A percentile compares a stretch with the other conserved stretches of the same genome.
These are phyloP conservation scores for Microctonus brassicae DNA, from an alignment of 2,888 invertebrate species.

Conservation along the genomic window DNA sequence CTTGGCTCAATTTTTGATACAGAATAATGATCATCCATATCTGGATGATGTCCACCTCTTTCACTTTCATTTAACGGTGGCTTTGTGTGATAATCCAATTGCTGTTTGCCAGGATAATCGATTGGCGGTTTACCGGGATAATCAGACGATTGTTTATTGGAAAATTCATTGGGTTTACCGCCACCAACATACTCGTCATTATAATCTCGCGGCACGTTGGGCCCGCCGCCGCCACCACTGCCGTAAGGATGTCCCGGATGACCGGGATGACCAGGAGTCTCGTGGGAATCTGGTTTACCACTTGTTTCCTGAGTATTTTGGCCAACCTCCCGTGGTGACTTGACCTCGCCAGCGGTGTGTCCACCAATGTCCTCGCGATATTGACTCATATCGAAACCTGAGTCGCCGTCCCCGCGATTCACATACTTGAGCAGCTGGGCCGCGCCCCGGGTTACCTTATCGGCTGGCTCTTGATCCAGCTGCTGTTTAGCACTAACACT, in stretches of 20 bases:
- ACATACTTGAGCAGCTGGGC: slow-evolving; percentile 79
- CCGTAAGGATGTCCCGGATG: slow-evolving; percentile 71
- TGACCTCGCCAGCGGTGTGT: slow-evolving; percentile 71
- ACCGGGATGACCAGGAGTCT: slow-evolving; percentile 54
- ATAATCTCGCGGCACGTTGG: slow-evolving; percentile 73
- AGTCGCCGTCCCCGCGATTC: slow-evolving; percentile 80
- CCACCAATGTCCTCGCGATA: slow-evolving; percentile 80
- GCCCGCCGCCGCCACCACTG: slow-evolving; percentile 65
- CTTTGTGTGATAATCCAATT: slow-evolving; percentile 59
- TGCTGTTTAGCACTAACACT: slow-evolving; percentile 64
- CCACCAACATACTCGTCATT: slow-evolving; percentile 71
- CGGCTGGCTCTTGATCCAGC: slow-evolving; percentile 61
- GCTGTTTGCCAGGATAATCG: slow-evolving; percentile 55
- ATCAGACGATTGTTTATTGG: slow-evolving; percentile 55
- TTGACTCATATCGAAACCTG: slow-evolving; percentile 77
- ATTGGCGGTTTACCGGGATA: slow-evolving; percentile 66
- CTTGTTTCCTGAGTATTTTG: slow-evolving; percentile 59
- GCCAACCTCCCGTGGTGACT: slow-evolving; percentile 61
- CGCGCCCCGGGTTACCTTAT: slow-evolving; percentile 62
- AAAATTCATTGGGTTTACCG: slow-evolving; percentile 71
- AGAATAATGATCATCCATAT: slow-evolving; percentile 64
- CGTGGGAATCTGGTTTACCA: slow-evolving; percentile 57
- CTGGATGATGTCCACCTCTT: slow-evolving; percentile 54
- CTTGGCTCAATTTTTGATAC: slow-evolving; percentile 63
- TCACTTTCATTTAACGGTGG: slow-evolving; percentile 54